phyloP scores from a whole-genome alignment of 2,888 invertebrate genomes.

The Mallateleia sp. region DNA sequence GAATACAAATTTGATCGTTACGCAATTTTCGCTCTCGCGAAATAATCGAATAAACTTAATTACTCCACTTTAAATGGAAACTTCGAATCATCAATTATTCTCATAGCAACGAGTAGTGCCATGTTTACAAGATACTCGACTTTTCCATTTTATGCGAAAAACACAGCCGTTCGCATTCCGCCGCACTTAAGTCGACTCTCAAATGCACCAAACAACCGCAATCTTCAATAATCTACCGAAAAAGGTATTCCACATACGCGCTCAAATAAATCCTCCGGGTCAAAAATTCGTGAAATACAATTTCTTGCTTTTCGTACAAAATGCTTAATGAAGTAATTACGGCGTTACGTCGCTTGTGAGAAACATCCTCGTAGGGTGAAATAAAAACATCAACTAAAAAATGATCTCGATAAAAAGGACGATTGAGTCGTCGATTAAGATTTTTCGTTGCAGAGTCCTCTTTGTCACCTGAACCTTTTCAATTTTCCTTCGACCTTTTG shows the following conservation, averaged over 20 bases:
- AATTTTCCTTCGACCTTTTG: constrained; percentile 25
- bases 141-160: constrained; percentile 29
- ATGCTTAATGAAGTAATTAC: too few relatives aligned
- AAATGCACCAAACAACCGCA: constrained; percentile 7
- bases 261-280: background rate
- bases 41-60: background rate
- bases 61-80: constrained; percentile 5
- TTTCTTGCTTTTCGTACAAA: too few relatives aligned
- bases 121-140: constrained; percentile 42
- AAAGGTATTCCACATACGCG: background rate
- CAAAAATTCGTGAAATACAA: constrained; percentile 19
- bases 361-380: too few relatives aligned
- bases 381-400: too few relatives aligned
- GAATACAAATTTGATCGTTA: background rate
- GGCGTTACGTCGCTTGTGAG: too few relatives aligned
- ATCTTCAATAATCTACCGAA: constrained; percentile 29
- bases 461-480: constrained; percentile 41
- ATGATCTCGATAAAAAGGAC: too few relatives aligned
- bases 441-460: constrained; percentile 14
- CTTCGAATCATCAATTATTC: constrained; percentile 34
- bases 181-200: constrained; percentile 29
- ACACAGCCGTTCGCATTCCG: constrained; percentile 20
- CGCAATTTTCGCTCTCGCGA: too few relatives aligned
- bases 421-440: constrained; percentile 35
- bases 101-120: constrained; percentile 13